These are phyloP conservation scores for Aptenodytes forsteri DNA, from an alignment of 2,113 vertebrate genomes.

Conservation along the genomic window DNA sequence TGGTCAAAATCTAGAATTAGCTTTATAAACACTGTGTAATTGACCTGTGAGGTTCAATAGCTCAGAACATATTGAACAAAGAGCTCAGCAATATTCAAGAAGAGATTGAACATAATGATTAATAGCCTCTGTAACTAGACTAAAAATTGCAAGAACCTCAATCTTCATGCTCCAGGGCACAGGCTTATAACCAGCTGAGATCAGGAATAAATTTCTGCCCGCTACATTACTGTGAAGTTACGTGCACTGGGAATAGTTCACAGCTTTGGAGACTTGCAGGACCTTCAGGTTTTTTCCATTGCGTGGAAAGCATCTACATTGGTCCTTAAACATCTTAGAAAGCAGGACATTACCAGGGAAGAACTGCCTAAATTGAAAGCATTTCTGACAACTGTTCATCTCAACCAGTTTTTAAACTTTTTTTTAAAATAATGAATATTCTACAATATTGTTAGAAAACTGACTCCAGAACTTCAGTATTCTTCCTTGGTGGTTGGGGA, in stretches of 20 bases:
- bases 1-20: slow-evolving; percentile 49
- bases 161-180: slow-evolving; percentile 42
- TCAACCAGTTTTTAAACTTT: not conserved
- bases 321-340: not conserved
- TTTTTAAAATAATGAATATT: not conserved
- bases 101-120: slow-evolving; percentile 47
- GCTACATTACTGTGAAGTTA: not conserved
- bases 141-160: slow-evolving; percentile 40
- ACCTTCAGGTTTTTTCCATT: not conserved
- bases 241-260: not conserved
- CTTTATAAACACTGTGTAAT: slow-evolving; percentile 54
- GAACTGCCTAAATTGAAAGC: not conserved
- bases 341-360: not conserved
- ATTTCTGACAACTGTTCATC: not conserved
- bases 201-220: slow-evolving; percentile 14
- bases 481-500: not conserved
- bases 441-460: not conserved
- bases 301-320: not conserved
- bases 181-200: slow-evolving; percentile 35
- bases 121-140: slow-evolving; percentile 39
- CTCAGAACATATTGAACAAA: slow-evolving; percentile 52
- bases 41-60: slow-evolving; percentile 52
- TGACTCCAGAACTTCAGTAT: not conserved
- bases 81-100: slow-evolving; percentile 30
- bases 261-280: not conserved